phyloP scores from a whole-genome alignment of 2,113 vertebrate species.

The Microtus richardsoni region DNA sequence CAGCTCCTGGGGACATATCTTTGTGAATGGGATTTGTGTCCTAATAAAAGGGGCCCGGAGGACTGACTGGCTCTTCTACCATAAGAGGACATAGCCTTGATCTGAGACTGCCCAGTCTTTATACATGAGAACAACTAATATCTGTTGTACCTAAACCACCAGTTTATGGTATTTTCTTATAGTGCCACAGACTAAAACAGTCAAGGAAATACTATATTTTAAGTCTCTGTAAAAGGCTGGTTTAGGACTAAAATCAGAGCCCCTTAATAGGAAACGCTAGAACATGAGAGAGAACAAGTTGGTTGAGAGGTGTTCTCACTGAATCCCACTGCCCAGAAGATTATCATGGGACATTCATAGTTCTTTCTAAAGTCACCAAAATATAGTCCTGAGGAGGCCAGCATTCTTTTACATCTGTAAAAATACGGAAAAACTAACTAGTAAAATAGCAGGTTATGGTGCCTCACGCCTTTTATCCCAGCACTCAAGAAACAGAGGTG shows the following conservation, averaged over 20 bases:
- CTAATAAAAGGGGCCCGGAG: not conserved
- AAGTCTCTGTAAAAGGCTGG: not conserved
- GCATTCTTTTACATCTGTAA: slow-evolving; percentile 18
- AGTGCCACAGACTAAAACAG: not conserved
- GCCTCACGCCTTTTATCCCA: too few species aligned
- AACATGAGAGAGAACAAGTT: not conserved
- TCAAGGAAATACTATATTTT: not conserved
- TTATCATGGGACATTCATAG: not conserved
- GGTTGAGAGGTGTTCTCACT: not conserved
- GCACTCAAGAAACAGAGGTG: too few species aligned
- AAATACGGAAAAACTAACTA: not conserved
- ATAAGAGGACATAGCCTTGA: not conserved
- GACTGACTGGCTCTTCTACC: not conserved
- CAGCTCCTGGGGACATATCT: not conserved
- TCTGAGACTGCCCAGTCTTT: not conserved
- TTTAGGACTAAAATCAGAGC: slow-evolving; percentile 22
- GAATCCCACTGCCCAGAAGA: not conserved
- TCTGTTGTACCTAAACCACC: not conserved
- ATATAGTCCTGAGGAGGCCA: not conserved
- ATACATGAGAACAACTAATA: not conserved
- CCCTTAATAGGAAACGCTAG: not conserved
- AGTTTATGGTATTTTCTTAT: not conserved
- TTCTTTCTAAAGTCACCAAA: slow-evolving; percentile 34
- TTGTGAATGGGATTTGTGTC: not conserved
- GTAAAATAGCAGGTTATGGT: not conserved